Conservation (phyloP, 2,888 invertebrate genomes). For the Tanytarsus gracilentus region DNA sequence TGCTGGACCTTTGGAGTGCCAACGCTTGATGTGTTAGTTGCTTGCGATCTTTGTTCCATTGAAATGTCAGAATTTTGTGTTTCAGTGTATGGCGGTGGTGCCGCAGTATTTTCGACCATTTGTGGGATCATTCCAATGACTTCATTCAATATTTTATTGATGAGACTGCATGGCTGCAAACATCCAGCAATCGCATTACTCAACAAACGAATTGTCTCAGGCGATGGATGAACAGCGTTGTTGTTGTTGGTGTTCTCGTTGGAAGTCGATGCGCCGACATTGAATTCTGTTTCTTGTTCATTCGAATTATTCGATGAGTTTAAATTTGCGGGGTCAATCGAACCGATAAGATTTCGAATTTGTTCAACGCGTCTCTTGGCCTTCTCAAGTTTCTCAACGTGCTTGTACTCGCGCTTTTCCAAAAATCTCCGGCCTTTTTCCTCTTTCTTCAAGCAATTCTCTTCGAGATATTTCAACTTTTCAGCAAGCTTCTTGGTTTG, state of each 20-base stretch:
- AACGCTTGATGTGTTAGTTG: slow-evolving; percentile 17
- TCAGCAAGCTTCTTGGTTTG: not conserved
- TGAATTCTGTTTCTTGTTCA: not conserved
- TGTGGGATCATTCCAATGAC: slow-evolving; percentile 19
- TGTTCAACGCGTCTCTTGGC: not conserved
- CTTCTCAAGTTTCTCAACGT: slow-evolving; percentile 5
- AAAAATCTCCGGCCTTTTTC: not conserved
- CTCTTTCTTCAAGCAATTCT: not conserved
- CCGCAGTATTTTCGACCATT: not conserved
- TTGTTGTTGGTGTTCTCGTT: not conserved
- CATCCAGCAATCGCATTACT: slow-evolving; percentile 12
- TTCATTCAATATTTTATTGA: slow-evolving; percentile 20
- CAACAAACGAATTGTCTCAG: slow-evolving; percentile 15
- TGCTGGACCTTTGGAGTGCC: not conserved
- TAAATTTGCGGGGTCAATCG: slow-evolving; percentile 25
- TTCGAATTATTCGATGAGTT: not conserved
- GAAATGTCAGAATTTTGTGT: not conserved
- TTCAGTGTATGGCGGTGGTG: not conserved
- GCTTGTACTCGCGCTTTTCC: slow-evolving; percentile 5
- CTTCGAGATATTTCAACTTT: slow-evolving; percentile 11
- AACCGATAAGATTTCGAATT: not conserved
- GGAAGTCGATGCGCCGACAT: not conserved
- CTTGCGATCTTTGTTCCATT: not conserved
- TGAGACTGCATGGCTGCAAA: slow-evolving; percentile 25
- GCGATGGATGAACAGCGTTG: not conserved